A percentile compares a stretch with the other conserved stretches of the same genome.
Conservation (phyloP, 2,888 invertebrate genomes). For the Tanytarsus gracilentus region DNA sequence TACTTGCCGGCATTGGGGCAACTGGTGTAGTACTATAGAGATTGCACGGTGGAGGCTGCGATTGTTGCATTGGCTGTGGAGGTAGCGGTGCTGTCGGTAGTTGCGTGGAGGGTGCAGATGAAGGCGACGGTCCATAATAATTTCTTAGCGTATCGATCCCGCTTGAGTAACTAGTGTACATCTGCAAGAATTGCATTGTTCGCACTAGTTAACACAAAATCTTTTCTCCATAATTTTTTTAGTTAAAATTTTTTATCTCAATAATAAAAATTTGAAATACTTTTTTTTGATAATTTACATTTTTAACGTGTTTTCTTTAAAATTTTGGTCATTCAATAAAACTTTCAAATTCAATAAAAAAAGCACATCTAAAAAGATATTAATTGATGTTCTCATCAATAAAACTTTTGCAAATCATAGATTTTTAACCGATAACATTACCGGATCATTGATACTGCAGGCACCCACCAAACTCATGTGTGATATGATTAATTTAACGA, state of each 20-base stretch:
- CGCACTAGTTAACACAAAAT: slow-evolving; percentile 25
- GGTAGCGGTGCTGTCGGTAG: slow-evolving; percentile 38
- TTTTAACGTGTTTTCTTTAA: neutral
- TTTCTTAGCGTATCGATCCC: neutral
- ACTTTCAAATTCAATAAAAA: slow-evolving; percentile 21
- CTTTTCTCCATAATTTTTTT: slow-evolving; percentile 31
- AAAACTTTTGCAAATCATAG: neutral
- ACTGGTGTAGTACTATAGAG: slow-evolving; percentile 17
- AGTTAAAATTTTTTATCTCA: slow-evolving; percentile 34
- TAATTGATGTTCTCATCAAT: neutral
- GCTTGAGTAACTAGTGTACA: slow-evolving; percentile 38
- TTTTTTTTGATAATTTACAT: slow-evolving; percentile 14
- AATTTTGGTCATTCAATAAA: slow-evolving; percentile 22
- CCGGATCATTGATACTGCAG: slow-evolving; percentile 26
- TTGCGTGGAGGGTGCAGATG: slow-evolving; percentile 33
- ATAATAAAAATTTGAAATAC: slow-evolving; percentile 29
- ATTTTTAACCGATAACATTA: slow-evolving; percentile 28
- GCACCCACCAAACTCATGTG: neutral
- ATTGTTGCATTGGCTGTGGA: neutral
- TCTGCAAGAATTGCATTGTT: slow-evolving; percentile 44
- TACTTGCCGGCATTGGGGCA: neutral
- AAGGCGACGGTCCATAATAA: neutral
- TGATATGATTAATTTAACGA: too few species aligned
- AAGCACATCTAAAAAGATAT: slow-evolving; percentile 28
- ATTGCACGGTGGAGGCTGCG: slow-evolving; percentile 13